phyloP scores from a whole-genome alignment of 2,888 invertebrate species.

The Acleris holmiana region DNA sequence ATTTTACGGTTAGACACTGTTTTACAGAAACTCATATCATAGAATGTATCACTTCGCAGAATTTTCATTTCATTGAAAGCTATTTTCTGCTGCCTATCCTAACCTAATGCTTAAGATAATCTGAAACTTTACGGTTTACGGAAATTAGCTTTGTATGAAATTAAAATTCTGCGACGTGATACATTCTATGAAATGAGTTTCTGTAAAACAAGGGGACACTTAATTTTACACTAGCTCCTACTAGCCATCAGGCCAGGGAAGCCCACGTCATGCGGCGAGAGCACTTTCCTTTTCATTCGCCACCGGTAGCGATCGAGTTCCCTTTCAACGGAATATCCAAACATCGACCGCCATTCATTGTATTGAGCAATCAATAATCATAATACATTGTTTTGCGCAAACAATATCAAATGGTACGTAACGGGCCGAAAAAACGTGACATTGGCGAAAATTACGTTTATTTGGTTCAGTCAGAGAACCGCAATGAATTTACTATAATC shows the following conservation, averaged over 20 bases:
- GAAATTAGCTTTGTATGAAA: no score
- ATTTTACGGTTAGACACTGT: no score
- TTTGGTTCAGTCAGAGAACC: conserved; percentile 15
- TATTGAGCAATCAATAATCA: background rate
- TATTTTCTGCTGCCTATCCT: no score
- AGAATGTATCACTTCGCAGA: no score
- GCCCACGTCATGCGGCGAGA: background rate
- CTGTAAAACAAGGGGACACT: no score
- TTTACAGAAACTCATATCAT: no score
- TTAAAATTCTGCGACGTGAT: no score
- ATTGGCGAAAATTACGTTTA: conserved; percentile 19
- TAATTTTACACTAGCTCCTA: no score
- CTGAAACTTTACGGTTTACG: no score
- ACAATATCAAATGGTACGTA: conserved; percentile 4
- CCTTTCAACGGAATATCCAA: conserved; percentile 25
- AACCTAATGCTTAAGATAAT: no score
- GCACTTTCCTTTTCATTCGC: conserved; percentile 26
- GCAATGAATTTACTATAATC: conserved; percentile 7
- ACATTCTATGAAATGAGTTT: no score
- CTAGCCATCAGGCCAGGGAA: conserved; percentile 7
- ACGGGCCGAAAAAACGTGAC: conserved; percentile 13
- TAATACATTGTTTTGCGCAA: conserved; percentile 14
- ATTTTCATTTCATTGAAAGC: no score
- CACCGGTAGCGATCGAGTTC: conserved; percentile 24
- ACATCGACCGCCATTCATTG: conserved; percentile 1